phyloP scores from a whole-genome alignment of 2,797 vertebrate species.

The Thunnus albacares region DNA sequence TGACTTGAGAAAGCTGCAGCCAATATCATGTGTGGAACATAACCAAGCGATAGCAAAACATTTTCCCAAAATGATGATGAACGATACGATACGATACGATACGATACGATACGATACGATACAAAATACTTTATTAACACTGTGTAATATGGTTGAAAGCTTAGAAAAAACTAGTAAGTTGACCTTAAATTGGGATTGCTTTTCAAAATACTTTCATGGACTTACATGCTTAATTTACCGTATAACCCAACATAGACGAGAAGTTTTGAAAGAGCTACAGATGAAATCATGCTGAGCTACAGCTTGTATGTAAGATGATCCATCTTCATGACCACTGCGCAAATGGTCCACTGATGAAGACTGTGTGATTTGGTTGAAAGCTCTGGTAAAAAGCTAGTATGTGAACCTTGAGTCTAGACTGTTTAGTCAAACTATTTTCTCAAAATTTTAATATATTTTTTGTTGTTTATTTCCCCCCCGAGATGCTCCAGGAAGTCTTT shows the following conservation, averaged over 20 bases:
- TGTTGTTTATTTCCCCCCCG: not conserved
- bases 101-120: too few relatives aligned
- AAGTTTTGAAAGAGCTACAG: not conserved
- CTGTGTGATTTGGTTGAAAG: too few relatives aligned
- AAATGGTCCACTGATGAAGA: not conserved
- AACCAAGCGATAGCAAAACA: not conserved
- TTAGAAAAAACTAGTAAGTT: not conserved
- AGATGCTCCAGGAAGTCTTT: not conserved
- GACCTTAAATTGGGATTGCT: not conserved
- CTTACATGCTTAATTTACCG: too few relatives aligned
- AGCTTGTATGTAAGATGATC: not conserved
- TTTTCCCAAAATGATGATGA: not conserved
- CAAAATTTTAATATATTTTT: not conserved
- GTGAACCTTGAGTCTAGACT: not conserved
- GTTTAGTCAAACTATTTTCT: not conserved
- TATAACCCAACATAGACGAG: too few relatives aligned
- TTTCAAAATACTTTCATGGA: not conserved
- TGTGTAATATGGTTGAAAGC: too few relatives aligned
- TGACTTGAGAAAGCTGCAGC: not conserved
- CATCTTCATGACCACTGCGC: not conserved
- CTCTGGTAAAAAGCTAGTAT: not conserved
- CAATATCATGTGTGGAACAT: not conserved
- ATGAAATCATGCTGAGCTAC: not conserved
- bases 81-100: too few relatives aligned
- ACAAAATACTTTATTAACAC: not conserved